Conservation (phyloP, 1,140 invertebrate genomes). For the Sycobia sp. region DNA sequence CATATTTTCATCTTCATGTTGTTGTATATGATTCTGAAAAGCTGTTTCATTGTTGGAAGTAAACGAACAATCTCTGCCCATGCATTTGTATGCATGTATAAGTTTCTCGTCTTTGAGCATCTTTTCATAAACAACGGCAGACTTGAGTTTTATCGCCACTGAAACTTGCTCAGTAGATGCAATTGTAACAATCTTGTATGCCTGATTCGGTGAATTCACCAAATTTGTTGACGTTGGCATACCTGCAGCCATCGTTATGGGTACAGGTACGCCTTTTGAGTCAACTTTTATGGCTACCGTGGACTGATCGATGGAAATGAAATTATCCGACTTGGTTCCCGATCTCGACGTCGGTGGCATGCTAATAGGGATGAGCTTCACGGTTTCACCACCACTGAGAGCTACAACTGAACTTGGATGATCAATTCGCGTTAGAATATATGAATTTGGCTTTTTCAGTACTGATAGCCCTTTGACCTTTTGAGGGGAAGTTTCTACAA, state of each 20-base stretch:
- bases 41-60: slow-evolving; percentile 51
- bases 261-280: slow-evolving; percentile 34
- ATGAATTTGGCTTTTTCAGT: slow-evolving; percentile 46
- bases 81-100: slow-evolving; percentile 66
- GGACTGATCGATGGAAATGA: slow-evolving; percentile 26
- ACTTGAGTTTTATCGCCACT: slow-evolving; percentile 43
- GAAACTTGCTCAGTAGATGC: slow-evolving; percentile 15
- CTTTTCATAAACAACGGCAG: slow-evolving; percentile 40
- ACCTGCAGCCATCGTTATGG: slow-evolving; percentile 19
- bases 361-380: slow-evolving; percentile 46
- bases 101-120: slow-evolving; percentile 54
- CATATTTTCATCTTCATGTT: slow-evolving; percentile 44
- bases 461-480: slow-evolving; percentile 45
- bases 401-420: slow-evolving; percentile 2
- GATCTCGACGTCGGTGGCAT: slow-evolving; percentile 27
- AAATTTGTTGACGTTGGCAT: slow-evolving; percentile 8
- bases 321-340: slow-evolving; percentile 19
- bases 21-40: slow-evolving; percentile 57
- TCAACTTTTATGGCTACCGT: slow-evolving; percentile 35
- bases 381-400: slow-evolving; percentile 30
- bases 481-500: slow-evolving; percentile 43
- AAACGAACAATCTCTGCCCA: slow-evolving; percentile 61
- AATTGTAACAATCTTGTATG: slow-evolving; percentile 34
- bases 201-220: slow-evolving; percentile 5
- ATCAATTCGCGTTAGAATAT: slow-evolving; percentile 50